phyloP scores from a whole-genome alignment of 1,140 invertebrate species.

The Goniozus legneri region DNA sequence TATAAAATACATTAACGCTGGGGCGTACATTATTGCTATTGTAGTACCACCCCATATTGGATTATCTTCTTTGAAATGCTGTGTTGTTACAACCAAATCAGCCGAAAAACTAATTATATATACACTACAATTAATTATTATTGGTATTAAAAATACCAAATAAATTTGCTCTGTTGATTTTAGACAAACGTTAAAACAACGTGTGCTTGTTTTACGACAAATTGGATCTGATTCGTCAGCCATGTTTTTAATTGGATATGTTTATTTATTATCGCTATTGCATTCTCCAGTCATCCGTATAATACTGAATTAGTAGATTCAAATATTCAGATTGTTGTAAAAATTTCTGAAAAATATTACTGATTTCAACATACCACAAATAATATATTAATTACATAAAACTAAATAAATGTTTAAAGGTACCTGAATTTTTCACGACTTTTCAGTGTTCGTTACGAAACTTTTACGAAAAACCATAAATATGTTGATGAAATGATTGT shows the following conservation, averaged over 20 bases:
- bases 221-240: slow-evolving; percentile 19
- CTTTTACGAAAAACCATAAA: no score
- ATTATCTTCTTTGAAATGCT: slow-evolving; percentile 52
- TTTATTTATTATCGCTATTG: not conserved
- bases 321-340: no score
- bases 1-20: slow-evolving; percentile 55
- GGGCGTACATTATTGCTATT: slow-evolving; percentile 53
- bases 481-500: no score
- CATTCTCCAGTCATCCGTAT: not conserved
- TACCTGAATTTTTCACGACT: no score
- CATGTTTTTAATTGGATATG: slow-evolving; percentile 21
- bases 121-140: slow-evolving; percentile 42
- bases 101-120: slow-evolving; percentile 52
- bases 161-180: slow-evolving; percentile 54
- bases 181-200: slow-evolving; percentile 42
- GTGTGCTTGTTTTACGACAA: slow-evolving; percentile 31
- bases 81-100: slow-evolving; percentile 51
- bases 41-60: slow-evolving; percentile 52
- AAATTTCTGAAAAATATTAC: no score
- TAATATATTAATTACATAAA: no score
- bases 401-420: no score
- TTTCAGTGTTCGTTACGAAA: no score
- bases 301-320: no score
- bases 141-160: slow-evolving; percentile 50
- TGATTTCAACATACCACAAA: no score